Conservation (phyloP, 2,888 invertebrate species). For the Leptinotarsa juncta region DNA sequence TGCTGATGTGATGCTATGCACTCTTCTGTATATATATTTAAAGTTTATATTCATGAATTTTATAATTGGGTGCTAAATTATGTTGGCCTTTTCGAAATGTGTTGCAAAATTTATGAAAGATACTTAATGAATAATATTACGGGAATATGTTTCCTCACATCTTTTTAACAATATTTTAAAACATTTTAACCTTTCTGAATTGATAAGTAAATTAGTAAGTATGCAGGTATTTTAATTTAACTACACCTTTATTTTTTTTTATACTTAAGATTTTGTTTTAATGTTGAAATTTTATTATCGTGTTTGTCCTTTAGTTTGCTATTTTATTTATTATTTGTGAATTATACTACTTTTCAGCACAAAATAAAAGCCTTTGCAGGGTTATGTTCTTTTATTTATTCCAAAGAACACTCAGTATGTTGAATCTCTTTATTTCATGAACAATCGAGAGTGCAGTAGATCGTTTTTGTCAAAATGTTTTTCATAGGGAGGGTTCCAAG, state of each 20-base stretch:
- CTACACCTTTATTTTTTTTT: constrained; percentile 47
- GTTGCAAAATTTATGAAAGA: constrained; percentile 41
- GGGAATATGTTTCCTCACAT: constrained; percentile 14
- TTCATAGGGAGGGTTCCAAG: too few relatives aligned
- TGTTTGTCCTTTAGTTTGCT: constrained; percentile 59
- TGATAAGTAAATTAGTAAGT: constrained; percentile 29
- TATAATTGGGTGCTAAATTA: constrained; percentile 61
- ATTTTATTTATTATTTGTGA: constrained; percentile 59
- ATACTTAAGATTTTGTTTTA: constrained; percentile 58
- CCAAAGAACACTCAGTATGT: neutral
- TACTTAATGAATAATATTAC: constrained; percentile 36
- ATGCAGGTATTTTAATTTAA: constrained; percentile 26
- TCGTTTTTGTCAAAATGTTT: too few relatives aligned
- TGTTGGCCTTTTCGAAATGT: constrained; percentile 37
- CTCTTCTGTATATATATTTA: constrained; percentile 61
- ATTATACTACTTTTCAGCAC: constrained; percentile 59
- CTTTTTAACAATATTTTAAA: neutral
- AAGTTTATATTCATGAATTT: constrained; percentile 56
- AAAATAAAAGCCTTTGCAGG: constrained; percentile 55
- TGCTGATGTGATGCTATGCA: constrained; percentile 64
- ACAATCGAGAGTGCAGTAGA: too few relatives aligned
- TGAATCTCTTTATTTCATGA: too few relatives aligned
- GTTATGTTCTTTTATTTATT: constrained; percentile 20
- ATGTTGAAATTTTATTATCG: constrained; percentile 61
- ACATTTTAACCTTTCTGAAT: constrained; percentile 35